Conservation (phyloP, 2,797 vertebrate genomes). For the Xiphorhynchus erythropygius region DNA sequence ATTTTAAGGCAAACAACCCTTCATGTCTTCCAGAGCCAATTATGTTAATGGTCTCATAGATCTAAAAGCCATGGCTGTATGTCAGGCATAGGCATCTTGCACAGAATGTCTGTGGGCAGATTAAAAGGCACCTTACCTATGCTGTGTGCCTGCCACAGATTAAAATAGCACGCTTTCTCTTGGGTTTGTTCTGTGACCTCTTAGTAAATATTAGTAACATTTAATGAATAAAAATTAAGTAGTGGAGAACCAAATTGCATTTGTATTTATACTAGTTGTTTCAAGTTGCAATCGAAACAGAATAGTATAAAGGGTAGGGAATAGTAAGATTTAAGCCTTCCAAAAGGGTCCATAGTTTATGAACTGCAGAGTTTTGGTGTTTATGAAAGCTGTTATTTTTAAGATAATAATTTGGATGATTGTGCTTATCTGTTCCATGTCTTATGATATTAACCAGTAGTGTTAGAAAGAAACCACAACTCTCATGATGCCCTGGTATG, state of each 20-base stretch:
- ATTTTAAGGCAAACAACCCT: slow-evolving; percentile 70
- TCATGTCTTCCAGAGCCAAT: slow-evolving; percentile 65
- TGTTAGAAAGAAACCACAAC: background rate
- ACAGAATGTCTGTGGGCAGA: background rate
- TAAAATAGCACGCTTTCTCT: background rate
- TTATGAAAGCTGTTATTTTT: background rate
- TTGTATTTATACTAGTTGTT: background rate
- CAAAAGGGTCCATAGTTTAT: background rate
- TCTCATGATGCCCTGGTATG: background rate
- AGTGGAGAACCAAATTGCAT: background rate
- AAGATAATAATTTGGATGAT: background rate
- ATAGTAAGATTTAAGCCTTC: background rate
- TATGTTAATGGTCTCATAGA: slow-evolving; percentile 69
- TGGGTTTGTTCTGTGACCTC: slow-evolving; percentile 5
- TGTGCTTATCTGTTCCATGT: background rate
- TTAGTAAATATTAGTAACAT: slow-evolving; percentile 5
- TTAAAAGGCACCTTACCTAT: background rate
- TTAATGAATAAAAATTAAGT: background rate
- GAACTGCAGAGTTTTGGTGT: background rate
- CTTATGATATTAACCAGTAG: background rate
- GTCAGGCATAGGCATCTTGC: slow-evolving; percentile 3
- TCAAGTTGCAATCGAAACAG: background rate
- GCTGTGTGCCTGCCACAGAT: background rate
- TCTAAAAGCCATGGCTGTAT: slow-evolving; percentile 36
- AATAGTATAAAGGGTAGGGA: background rate